These are phyloP conservation scores for Nyctibius grandis DNA, from an alignment of 2,797 vertebrate species.

Conservation along the genomic window DNA sequence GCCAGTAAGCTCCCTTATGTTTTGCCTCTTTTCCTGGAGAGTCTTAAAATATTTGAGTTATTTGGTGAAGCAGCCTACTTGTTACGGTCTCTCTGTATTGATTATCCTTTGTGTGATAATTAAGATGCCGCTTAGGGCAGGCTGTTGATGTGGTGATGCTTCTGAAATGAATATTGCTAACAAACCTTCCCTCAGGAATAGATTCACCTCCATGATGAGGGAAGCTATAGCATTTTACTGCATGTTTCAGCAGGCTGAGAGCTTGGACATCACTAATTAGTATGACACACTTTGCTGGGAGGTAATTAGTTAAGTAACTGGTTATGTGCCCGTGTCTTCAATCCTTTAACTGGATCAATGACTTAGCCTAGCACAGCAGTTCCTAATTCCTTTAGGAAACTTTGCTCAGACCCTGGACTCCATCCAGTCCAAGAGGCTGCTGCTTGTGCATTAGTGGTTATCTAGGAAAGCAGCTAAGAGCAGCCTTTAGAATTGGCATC, in stretches of 20 bases:
- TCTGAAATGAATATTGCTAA: neutral
- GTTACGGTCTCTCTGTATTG: neutral
- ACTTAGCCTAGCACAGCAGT: neutral
- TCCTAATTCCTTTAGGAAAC: constrained; percentile 45
- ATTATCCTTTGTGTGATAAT: neutral
- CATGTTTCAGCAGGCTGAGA: neutral
- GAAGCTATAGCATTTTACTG: neutral
- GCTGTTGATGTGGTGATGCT: neutral
- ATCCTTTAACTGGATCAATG: constrained; percentile 44
- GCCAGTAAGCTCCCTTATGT: neutral
- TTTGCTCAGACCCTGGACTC: neutral
- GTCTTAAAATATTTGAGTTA: neutral
- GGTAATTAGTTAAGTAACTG: constrained; percentile 19
- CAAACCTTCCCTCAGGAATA: neutral
- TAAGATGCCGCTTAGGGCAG: neutral
- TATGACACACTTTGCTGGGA: neutral
- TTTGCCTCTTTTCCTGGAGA: neutral
- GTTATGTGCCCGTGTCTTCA: neutral
- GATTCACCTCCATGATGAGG: neutral
- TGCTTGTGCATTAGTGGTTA: neutral
- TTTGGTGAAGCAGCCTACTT: neutral
- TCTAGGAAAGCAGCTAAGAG: neutral
- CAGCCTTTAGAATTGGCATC: neutral
- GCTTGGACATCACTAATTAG: neutral
- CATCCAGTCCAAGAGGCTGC: neutral